Percentiles rank a stretch among this genome's conserved stretches.
These are phyloP conservation scores for Micropoecilia bifurca DNA, from an alignment of 2,797 vertebrate species.

Conservation along the genomic window DNA sequence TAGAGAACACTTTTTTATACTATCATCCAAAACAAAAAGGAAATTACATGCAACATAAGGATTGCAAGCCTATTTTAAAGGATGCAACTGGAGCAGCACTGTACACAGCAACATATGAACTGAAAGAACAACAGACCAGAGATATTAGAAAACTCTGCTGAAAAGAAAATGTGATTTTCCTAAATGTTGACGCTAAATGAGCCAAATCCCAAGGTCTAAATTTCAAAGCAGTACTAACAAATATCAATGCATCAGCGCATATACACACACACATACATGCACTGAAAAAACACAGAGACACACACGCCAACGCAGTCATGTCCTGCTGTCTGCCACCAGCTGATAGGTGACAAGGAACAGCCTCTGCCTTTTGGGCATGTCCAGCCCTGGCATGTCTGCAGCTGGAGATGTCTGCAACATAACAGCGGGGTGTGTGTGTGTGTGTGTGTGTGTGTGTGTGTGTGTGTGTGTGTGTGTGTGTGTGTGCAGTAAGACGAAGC, in stretches of 20 bases:
- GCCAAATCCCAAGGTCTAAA: neutral
- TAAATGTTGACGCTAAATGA: neutral
- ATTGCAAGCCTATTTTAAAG: neutral
- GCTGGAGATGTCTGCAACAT: conserved; percentile 53
- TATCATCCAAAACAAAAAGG: neutral
- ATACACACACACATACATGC: neutral
- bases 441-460: conserved; percentile 33
- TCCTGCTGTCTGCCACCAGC: conserved; percentile 64
- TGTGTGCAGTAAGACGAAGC: conserved; percentile 27
- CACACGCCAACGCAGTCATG: conserved; percentile 28
- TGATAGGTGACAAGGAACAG: conserved; percentile 78
- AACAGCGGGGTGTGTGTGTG: conserved; percentile 41
- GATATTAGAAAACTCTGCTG: neutral
- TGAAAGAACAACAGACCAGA: neutral
- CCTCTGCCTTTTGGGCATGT: conserved; percentile 79
- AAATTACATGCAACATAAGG: neutral
- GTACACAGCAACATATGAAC: neutral
- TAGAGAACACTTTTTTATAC: neutral
- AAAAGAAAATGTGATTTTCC: neutral
- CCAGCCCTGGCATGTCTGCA: conserved; percentile 57
- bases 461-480: conserved; percentile 32
- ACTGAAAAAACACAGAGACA: neutral
- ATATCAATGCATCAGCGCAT: neutral
- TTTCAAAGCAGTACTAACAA: conserved; percentile 2
- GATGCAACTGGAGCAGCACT: neutral